Evolutionary conservation across 2,888 invertebrate species (phyloP), one percentile per base, ranked within the genome.

Genomic region (Rhogogaster chlorosoma): DNA sequence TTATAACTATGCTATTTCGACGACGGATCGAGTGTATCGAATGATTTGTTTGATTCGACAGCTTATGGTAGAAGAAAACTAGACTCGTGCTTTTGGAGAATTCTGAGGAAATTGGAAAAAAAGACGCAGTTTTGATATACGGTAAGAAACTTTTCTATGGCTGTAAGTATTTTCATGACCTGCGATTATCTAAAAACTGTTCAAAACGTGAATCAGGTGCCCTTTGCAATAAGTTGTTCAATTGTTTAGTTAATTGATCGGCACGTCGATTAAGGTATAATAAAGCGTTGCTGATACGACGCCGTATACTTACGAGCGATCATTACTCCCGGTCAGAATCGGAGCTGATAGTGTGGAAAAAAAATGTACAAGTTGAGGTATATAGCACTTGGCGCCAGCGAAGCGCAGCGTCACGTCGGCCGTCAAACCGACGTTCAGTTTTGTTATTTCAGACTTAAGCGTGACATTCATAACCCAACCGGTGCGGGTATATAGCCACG

Each of bases 381-480:
- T 22, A 29, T n/a, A 42, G 77, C 57, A 49, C 26, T 45, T 83
- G 64, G 45, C 83, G 67, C 83, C 83, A 70, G 49, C 32, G 70
- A 67, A 64, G 45, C 83, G 83, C 83, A 83, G 42, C 67, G 83
- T 67, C 83, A 83, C 67, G 83, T 64, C 70, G 45, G 45, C 26
- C 64, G 67, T 83, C 45, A 42, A 49, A 45, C 42, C 42, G 77
- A 77, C 26, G 38, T 15, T 83, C 29, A 57, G 57, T 38, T 67
- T 67, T 70, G 83, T 83, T 83, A 83, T 45, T 83, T 83, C 83
- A 83, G 67, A 83, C 29, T 29, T 45, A 36, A 83, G 45, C 83
- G 83, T 83, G 83, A 83, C 83, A 67, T 83, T 83, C 83, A 57
- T 83, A 83, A 83, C 67, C 67, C 83, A 29, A 67, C 70, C 70